These are phyloP conservation scores for Lindbergichthys nudifrons DNA, from an alignment of 2,797 vertebrate genomes.

Conservation along the genomic window DNA sequence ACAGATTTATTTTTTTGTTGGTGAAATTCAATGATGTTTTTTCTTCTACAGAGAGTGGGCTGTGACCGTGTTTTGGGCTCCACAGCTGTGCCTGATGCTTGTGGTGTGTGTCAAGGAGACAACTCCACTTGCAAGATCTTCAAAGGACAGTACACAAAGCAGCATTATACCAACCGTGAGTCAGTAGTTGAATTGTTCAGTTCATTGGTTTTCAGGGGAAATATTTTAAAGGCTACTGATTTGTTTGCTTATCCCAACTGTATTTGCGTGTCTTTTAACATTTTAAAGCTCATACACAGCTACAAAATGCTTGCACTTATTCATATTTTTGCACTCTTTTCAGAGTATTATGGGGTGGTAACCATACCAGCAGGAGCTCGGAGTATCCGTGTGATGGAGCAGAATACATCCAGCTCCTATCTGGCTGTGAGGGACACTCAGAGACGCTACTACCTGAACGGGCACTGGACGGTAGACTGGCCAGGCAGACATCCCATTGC, in stretches of 20 bases:
- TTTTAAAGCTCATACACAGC: background rate
- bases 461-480: slow-evolving; percentile 91
- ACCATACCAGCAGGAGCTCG: slow-evolving; percentile 89
- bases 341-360: slow-evolving; percentile 89
- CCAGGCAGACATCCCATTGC: slow-evolving; percentile 88
- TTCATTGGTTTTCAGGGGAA: background rate
- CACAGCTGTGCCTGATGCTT: slow-evolving; percentile 84
- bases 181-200: slow-evolving; percentile 3
- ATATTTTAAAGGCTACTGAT: background rate
- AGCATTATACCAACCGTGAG: slow-evolving; percentile 88
- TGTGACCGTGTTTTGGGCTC: slow-evolving; percentile 91
- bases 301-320: background rate
- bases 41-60: slow-evolving; percentile 86
- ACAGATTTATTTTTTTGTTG: background rate
- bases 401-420: slow-evolving; percentile 89
- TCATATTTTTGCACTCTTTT: slow-evolving; percentile 10
- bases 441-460: slow-evolving; percentile 89
- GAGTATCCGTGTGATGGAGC: slow-evolving; percentile 86
- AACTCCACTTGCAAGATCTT: slow-evolving; percentile 89
- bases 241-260: background rate
- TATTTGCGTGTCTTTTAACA: background rate
- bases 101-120: slow-evolving; percentile 90
- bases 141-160: slow-evolving; percentile 88
- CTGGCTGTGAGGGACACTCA: slow-evolving; percentile 86
- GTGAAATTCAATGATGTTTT: slow-evolving; percentile 26